Evolutionary conservation across 2,888 invertebrate genomes (phyloP).

Genomic region (Pomacea canaliculata): DNA sequence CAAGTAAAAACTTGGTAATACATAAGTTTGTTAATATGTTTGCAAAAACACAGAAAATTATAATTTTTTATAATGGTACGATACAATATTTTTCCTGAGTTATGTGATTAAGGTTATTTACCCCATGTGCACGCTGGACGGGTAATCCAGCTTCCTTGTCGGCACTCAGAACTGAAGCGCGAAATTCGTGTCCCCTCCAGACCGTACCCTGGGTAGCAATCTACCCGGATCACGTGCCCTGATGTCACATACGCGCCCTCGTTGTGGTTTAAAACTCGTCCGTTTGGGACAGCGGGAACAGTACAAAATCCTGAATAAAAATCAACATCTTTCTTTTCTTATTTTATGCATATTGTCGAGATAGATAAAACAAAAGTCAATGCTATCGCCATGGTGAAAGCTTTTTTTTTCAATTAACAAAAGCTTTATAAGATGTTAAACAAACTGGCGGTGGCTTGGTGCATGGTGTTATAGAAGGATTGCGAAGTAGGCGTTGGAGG

Average conservation of each 20-base stretch:
- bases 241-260: conserved; percentile 13
- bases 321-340: not conserved
- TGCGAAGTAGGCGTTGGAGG: no score
- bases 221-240: conserved; percentile 15
- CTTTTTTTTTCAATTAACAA: no score
- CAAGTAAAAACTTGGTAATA: not conserved
- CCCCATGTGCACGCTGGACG: conserved; percentile 20
- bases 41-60: no score
- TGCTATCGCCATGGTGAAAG: no score
- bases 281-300: conserved; percentile 17
- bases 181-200: not conserved
- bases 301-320: conserved; percentile 25
- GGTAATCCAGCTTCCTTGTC: conserved; percentile 8
- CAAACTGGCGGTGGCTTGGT: no score
- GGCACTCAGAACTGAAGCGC: conserved; percentile 17
- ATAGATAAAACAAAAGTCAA: no score
- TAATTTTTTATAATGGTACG: no score
- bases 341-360: no score
- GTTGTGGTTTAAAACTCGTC: not conserved
- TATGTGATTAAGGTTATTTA: not conserved
- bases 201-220: conserved; percentile 29
- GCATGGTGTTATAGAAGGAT: no score
- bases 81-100: no score
- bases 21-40: not conserved
- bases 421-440: no score